Conservation (phyloP, 2,888 invertebrate genomes). For the Aphidius colemani region DNA sequence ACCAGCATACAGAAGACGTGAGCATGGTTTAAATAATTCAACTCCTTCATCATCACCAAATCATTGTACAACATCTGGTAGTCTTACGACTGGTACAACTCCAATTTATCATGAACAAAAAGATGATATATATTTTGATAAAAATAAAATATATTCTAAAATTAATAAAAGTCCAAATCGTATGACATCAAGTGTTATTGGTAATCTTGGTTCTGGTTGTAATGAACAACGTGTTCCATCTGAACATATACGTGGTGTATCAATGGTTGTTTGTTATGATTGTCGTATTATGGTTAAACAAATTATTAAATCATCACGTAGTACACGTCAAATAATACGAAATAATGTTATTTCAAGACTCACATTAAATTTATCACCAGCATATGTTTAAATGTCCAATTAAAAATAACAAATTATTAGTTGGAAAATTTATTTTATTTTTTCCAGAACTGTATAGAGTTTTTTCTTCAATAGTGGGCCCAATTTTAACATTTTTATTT, state of each 20-base stretch:
- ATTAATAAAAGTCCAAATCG: constrained; percentile 69
- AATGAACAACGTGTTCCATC: constrained; percentile 57
- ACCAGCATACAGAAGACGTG: constrained; percentile 59
- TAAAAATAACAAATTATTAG: too few species aligned
- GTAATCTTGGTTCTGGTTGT: constrained; percentile 48
- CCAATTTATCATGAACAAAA: constrained; percentile 43
- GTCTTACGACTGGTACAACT: constrained; percentile 47
- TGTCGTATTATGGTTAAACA: constrained; percentile 93
- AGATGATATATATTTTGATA: constrained; percentile 41
- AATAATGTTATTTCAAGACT: constrained; percentile 82
- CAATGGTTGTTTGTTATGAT: constrained; percentile 92
- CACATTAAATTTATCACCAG: constrained; percentile 82
- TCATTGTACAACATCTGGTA: constrained; percentile 45
- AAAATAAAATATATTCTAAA: constrained; percentile 56
- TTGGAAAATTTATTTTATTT: too few species aligned
- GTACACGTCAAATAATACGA: constrained; percentile 79
- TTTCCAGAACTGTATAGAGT: too few species aligned
- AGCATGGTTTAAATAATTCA: constrained; percentile 58
- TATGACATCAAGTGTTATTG: constrained; percentile 63
- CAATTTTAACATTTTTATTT: too few species aligned
- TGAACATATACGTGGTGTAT: constrained; percentile 74
- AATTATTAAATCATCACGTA: constrained; percentile 88
- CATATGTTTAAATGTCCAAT: constrained; percentile 66
- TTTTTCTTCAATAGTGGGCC: too few species aligned
- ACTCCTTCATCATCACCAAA: constrained; percentile 50